Evolutionary conservation across 2,888 invertebrate genomes (phyloP), one percentile per base, ranked within the genome.

Genomic region (Dasypolia templi): DNA sequence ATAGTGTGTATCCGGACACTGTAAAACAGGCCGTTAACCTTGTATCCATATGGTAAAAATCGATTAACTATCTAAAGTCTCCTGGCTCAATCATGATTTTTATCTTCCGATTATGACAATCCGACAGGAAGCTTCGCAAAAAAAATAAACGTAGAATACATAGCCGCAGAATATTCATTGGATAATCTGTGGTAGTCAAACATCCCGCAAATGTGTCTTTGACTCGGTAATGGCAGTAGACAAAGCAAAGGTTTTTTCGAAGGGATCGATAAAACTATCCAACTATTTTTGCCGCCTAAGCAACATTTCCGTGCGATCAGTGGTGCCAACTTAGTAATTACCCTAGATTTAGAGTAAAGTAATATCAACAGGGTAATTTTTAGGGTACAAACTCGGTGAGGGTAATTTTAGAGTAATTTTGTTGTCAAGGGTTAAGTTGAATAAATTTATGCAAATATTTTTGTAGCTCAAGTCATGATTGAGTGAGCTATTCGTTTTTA

Each of bases 31-130:
- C 17, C 12, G 9, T 44, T 42, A 12, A 26, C 19, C 19, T 49
- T 49, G 19, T 39, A 49, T 49, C 22, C 35, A 56, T 56, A 56
- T 72, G 39, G 39, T 76, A 75, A 75, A 75, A 55, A 46, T 56
- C 39, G 29, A 76, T 65, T 5, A 59, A 55, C 32, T 72, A 51
- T 61, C 73, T 29, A 73, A 17, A 51, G 44, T 51, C 42, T 35
- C 42, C 59, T 26, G 51, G 26, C 26, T 44, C 46, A 42, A 74
- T 35, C 35, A 56, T 56, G 7, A n/a, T 75, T 63, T 59, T 65
- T 49, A 74, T 76, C 46, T 49, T 46, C 32, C 26, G 22, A 74
- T 66, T 76, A 32, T 49, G 49, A 46, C 32, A 56, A 29, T 35
- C 11, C 14, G 66, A 26, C 32, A 32, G 14, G 46, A 49, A 66